Conservation (phyloP, 2,113 vertebrate genomes). For the Synchiropus splendidus region DNA sequence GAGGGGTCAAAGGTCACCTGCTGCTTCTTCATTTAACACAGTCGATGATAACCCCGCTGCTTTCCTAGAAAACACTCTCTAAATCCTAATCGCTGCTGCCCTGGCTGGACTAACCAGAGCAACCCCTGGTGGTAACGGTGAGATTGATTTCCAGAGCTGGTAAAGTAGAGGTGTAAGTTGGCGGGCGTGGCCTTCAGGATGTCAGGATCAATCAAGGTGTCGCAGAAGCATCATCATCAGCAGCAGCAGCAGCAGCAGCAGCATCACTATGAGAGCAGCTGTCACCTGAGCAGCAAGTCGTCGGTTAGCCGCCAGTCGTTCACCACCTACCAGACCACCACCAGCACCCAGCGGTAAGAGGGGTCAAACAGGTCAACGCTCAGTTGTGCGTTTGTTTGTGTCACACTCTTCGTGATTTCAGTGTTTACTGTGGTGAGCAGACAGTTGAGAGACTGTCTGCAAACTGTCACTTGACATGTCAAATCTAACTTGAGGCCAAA, state of each 20-base stretch:
- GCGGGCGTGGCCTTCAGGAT: conserved; percentile 64
- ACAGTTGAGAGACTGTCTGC: too few species aligned
- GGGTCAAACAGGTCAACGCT: background rate
- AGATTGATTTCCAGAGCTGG: conserved; percentile 52
- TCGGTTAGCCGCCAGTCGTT: conserved; percentile 64
- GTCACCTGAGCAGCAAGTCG: conserved; percentile 72
- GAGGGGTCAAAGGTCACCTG: too few species aligned
- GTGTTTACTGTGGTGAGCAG: too few species aligned
- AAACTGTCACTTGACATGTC: background rate
- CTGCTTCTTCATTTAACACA: too few species aligned
- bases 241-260: conserved; percentile 57
- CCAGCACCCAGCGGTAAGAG: conserved; percentile 63
- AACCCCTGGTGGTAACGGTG: conserved; percentile 25
- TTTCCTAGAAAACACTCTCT: too few species aligned
- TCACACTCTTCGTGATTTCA: too few species aligned
- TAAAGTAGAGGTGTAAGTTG: conserved; percentile 46
- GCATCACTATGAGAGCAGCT: conserved; percentile 74
- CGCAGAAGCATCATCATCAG: conserved; percentile 67
- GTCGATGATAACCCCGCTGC: too few species aligned
- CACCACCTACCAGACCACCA: conserved; percentile 40
- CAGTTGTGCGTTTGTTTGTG: too few species aligned
- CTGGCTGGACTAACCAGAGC: too few species aligned
- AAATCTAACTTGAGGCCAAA: background rate
- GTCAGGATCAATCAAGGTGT: conserved; percentile 75
- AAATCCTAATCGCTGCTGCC: too few species aligned